Evolutionary conservation across 1,140 invertebrate species (phyloP), one percentile per base, ranked within the genome.

Genomic region (Eurosta solidaginis): DNA sequence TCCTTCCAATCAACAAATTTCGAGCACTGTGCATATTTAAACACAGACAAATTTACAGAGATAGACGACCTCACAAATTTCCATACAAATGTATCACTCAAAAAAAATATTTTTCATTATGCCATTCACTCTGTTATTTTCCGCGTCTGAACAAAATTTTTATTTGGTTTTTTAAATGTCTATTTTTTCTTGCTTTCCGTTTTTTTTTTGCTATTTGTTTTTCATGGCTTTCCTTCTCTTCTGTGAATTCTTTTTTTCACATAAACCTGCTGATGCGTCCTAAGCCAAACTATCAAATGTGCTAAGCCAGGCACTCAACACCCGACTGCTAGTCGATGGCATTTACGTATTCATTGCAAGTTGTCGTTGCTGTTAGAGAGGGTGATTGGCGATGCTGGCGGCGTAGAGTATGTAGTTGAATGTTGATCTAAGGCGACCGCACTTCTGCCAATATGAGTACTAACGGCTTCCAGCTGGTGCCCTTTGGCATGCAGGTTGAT

Each of bases 271-370:
- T n/a, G 54, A 33, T 40, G 33, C 59, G 59, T 29, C 36, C 59
- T 68, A 68, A 68, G 59, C 59, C 59, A 68, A 63, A 77, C 50
- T 77, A 42, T 77, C 52, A 49, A 68, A 68, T 59, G 76, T 52
- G 54, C 76, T 77, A 77, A 77, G 76, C 76, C 52, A 59, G 76
- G 76, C 76, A 77, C 76, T 77, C 76, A 77, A 59, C 76, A 77
- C 59, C 40, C 59, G 59, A 33, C 59, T 29, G 33, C 59, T 42
- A 29, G 59, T 36, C 14, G 59, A n/a, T n/a, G n/a, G 6, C 59
- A 68, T 68, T 68, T 68, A n/a, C n/a, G n/a, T n/a, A 68, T 68
- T 68, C 59, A 68, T 68, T 17, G 22, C 49, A 49, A 12, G 44
- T 40, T 59, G 36, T 29, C 22, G 17, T 9, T 33, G 17, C 54